Evolutionary conservation across 2,888 invertebrate species (phyloP).

Genomic region (Lochmaea capreae): DNA sequence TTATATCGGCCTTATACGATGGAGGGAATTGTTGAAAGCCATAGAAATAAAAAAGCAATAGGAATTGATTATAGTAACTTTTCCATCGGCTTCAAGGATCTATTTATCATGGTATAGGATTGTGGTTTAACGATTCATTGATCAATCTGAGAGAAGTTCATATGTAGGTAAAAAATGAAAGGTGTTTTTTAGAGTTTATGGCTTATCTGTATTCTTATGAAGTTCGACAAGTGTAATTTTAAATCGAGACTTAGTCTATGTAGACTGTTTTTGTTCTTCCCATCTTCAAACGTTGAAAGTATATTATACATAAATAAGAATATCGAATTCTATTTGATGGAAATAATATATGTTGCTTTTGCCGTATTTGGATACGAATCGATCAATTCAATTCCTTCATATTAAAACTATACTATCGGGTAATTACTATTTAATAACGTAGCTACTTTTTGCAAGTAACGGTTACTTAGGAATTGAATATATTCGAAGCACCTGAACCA

Average conservation of each 20-base stretch:
- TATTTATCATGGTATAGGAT: conserved; percentile 29
- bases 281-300: neutral
- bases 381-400: neutral
- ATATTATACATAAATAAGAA: neutral
- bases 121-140: conserved; percentile 26
- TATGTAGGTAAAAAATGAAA: conserved; percentile 15
- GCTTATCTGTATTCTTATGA: conserved; percentile 13
- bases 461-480: too few species aligned
- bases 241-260: neutral
- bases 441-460: too few species aligned
- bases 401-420: neutral
- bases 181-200: conserved; percentile 15
- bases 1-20: conserved; percentile 28
- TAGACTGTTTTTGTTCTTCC: neutral
- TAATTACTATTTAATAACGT: too few species aligned
- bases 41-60: conserved; percentile 28
- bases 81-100: conserved; percentile 26
- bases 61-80: conserved; percentile 29
- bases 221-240: neutral
- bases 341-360: neutral
- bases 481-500: too few species aligned
- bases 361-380: too few species aligned
- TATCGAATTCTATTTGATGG: neutral
- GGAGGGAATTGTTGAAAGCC: conserved; percentile 29
- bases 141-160: conserved; percentile 13